Conservation (phyloP, 2,888 invertebrate species). For the Cenopis cana region DNA sequence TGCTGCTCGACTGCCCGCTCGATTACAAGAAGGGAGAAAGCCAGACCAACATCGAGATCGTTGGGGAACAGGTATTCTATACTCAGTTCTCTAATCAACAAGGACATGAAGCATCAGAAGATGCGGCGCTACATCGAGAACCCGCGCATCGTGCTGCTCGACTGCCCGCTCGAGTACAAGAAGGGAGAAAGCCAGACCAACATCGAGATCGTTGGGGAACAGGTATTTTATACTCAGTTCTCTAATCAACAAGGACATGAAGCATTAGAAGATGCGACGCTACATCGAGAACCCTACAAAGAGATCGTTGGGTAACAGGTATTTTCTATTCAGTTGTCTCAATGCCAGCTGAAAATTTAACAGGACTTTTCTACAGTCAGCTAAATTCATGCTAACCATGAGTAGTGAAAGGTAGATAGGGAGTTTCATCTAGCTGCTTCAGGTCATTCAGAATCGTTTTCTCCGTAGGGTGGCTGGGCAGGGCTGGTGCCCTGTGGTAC, state of each 20-base stretch:
- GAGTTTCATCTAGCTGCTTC: too few relatives aligned
- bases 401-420: too few relatives aligned
- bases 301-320: too few relatives aligned
- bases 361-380: too few relatives aligned
- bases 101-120: conserved; percentile 99
- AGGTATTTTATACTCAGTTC: conserved; percentile 66
- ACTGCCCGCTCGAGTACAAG: conserved; percentile 99
- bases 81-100: conserved; percentile 88
- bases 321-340: conserved; percentile 13
- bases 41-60: conserved; percentile 98
- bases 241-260: too few relatives aligned
- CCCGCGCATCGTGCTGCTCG: conserved; percentile 96
- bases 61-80: conserved; percentile 90
- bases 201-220: conserved; percentile 97
- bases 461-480: too few relatives aligned
- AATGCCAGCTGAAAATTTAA: too few relatives aligned
- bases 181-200: conserved; percentile 99
- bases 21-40: conserved; percentile 99
- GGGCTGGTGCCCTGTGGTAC: too few relatives aligned
- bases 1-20: conserved; percentile 96
- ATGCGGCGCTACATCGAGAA: conserved; percentile 98
- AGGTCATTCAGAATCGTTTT: too few relatives aligned
- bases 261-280: too few relatives aligned
- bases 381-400: too few relatives aligned
- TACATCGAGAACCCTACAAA: too few relatives aligned